Evolutionary conservation across 2,113 vertebrate species (phyloP), one percentile per base, ranked within the genome.

Genomic region (Ameiurus melas): DNA sequence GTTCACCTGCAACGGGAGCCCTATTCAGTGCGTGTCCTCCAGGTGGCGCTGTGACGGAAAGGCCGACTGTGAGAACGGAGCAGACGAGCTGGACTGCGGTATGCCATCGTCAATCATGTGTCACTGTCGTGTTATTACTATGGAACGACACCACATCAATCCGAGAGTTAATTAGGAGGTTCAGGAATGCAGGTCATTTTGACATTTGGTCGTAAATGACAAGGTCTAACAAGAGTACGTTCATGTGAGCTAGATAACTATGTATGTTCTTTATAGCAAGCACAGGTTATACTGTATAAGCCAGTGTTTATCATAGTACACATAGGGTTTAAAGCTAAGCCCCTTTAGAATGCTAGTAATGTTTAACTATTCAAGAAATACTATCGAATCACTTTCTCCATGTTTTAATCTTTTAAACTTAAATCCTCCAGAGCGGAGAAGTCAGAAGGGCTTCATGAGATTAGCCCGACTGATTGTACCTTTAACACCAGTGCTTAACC

Each of bases 1-100:
- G 86, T 97, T 95, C 90, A 95, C 89, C 92, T 98, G 97, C 4
- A 93, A 97, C 0, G 93, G 90, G 0, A 94, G 91, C 0, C 13
- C 91, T 71, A 94, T 86, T 85, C 94, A 95, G 89, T 98, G 97
- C 33, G 91, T 98, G 17, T 13, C 96, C 0, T 9, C 1, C 1
- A 22, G 51, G 57, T 98, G 97, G 97, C 94, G 91, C 47, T 98
- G 97, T n/a, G 96, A 98, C 0, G 94, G 94, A 5, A 94, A 93
- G 60, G 9, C 4, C 0, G 96, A 98, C 90, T 98, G 97, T 4
- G 88, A 91, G 73, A 97, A 97, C 0, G 95, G 95, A 0, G 94
- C 95, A 0, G 97, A 98, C 0, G 97, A 98, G 92, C 91, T 77
- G 12, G 91, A 92, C 91, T 98, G 97, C 77, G 89, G 97, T 98